Percentiles rank a stretch among this genome's conserved stretches.
These are phyloP conservation scores for Drymodes brunneopygia DNA, from an alignment of 2,113 vertebrate genomes.

Conservation along the genomic window DNA sequence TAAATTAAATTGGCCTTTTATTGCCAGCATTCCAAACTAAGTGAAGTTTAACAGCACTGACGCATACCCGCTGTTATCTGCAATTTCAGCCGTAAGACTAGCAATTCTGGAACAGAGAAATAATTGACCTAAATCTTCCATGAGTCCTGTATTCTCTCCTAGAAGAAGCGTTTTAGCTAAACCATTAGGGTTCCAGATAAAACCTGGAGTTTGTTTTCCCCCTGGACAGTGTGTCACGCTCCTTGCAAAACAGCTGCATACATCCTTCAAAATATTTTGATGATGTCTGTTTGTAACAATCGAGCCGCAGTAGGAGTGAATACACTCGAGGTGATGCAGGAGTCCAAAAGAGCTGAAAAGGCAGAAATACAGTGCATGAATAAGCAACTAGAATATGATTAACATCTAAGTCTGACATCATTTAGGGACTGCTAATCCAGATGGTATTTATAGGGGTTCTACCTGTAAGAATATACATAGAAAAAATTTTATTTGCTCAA, in stretches of 20 bases:
- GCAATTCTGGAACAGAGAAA: neutral
- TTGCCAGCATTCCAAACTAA: constrained; percentile 10
- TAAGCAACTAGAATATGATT: neutral
- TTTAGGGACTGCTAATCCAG: neutral
- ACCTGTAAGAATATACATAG: neutral
- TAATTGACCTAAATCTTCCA: neutral
- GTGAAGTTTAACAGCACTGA: neutral
- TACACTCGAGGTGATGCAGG: neutral
- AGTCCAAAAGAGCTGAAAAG: neutral
- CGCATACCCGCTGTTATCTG: neutral
- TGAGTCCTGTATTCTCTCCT: neutral
- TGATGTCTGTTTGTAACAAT: neutral
- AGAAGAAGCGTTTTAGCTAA: neutral
- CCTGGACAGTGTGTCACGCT: neutral
- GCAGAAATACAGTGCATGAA: neutral
- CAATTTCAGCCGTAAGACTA: neutral
- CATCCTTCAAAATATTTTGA: neutral
- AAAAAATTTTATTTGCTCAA: neutral
- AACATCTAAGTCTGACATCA: neutral
- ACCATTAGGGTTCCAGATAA: neutral
- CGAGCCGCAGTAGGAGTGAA: neutral
- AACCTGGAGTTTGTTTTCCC: neutral
- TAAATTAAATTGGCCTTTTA: constrained; percentile 9
- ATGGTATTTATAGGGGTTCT: neutral
- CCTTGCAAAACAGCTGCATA: neutral